phyloP scores from a whole-genome alignment of 2,113 vertebrate species.

The Emydura subglobosa region DNA sequence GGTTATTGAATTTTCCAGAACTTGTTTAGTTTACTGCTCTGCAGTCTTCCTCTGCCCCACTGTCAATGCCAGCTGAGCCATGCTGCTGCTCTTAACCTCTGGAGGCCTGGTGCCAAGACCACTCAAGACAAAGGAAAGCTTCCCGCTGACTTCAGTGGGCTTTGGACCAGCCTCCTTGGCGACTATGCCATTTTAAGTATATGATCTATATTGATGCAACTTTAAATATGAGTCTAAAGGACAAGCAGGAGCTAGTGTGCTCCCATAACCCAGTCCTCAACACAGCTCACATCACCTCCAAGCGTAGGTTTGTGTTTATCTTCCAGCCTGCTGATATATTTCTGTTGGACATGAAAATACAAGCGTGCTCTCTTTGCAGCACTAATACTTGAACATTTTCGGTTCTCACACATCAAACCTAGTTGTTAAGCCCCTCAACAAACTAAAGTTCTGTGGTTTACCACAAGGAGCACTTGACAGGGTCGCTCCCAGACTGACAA shows the following conservation, averaged over 20 bases:
- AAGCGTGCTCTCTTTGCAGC: background rate
- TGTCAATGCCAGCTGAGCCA: constrained; percentile 69
- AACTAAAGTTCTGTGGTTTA: background rate
- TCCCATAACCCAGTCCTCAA: fast-evolving
- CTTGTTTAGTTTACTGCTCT: constrained; percentile 45
- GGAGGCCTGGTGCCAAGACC: constrained; percentile 43
- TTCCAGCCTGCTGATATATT: background rate
- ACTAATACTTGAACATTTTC: background rate
- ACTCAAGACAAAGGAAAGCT: constrained; percentile 48
- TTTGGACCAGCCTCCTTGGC: background rate
- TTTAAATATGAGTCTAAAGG: background rate
- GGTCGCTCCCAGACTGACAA: background rate
- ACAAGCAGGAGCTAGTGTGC: background rate
- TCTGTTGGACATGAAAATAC: fast-evolving
- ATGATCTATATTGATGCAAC: no score
- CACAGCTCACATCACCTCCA: background rate
- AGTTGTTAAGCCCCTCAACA: background rate
- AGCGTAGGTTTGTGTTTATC: fast-evolving
- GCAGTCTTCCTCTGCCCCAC: constrained; percentile 47
- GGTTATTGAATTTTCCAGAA: constrained; percentile 56
- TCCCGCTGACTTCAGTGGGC: background rate
- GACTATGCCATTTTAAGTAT: background rate
- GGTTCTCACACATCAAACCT: background rate
- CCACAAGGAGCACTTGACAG: background rate
- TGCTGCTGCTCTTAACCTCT: constrained; percentile 54